Evolutionary conservation across 2,113 vertebrate genomes (phyloP).

Genomic region (Melanostigma gelatinosum): DNA sequence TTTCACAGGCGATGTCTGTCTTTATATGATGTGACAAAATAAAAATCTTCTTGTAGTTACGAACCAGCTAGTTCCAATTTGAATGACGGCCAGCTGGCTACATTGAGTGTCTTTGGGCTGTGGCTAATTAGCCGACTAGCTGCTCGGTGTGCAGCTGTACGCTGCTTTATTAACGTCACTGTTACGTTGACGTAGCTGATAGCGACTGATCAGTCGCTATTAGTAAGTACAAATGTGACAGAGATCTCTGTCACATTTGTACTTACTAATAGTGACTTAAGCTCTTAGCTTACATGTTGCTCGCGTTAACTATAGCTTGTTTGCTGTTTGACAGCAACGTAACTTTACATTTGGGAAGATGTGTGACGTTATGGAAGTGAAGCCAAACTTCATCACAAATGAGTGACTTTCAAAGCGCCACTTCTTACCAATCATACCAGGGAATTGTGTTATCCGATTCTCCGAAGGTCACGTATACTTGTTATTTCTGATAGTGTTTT

Average conservation of each 20-base stretch:
- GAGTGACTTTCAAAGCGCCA: too few relatives aligned
- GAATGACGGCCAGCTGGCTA: not conserved
- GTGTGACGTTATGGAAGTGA: not conserved
- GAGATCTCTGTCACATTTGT: not conserved
- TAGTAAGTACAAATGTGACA: not conserved
- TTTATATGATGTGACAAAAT: not conserved
- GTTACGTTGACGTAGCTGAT: not conserved
- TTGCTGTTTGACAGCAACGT: not conserved
- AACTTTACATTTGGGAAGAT: not conserved
- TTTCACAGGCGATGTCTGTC: not conserved
- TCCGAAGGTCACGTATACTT: not conserved
- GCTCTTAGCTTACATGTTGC: not conserved
- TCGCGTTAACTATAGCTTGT: not conserved
- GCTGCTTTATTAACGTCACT: not conserved
- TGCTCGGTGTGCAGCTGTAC: not conserved
- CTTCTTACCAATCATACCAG: not conserved
- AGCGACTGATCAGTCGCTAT: not conserved
- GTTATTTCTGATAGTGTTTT: not conserved
- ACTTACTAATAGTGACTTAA: not conserved
- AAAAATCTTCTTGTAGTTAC: not conserved
- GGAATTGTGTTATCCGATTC: not conserved
- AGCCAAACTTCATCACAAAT: not conserved
- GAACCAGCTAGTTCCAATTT: not conserved
- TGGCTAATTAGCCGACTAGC: constrained; percentile 6
- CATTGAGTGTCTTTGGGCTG: not conserved